These are phyloP conservation scores for Buphagus erythrorhynchus DNA, from an alignment of 2,797 vertebrate genomes.

Conservation along the genomic window DNA sequence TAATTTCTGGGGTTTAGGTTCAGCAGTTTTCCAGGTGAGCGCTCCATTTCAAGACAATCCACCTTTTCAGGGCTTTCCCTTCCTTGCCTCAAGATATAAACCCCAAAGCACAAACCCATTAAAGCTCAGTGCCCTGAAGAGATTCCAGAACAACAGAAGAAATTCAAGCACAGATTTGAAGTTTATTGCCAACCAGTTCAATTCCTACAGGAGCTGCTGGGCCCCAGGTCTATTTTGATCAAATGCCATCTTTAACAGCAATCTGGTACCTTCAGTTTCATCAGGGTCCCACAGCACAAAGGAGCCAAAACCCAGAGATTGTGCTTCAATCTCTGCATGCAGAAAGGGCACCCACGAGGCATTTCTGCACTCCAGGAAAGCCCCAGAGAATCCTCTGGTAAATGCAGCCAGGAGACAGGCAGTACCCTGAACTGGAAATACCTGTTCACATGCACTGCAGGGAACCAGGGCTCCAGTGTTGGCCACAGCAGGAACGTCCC, in stretches of 20 bases:
- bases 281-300: not conserved
- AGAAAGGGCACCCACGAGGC: not conserved
- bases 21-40: not conserved
- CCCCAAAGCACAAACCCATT: not conserved
- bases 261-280: not conserved
- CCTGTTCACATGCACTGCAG: fast-evolving
- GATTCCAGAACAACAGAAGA: not conserved
- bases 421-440: not conserved
- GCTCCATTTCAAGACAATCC: not conserved
- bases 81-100: not conserved
- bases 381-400: not conserved
- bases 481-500: fast-evolving
- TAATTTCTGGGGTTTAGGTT: not conserved
- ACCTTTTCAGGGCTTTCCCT: not conserved
- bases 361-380: not conserved
- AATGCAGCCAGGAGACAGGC: not conserved
- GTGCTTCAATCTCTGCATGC: not conserved
- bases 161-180: not conserved
- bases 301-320: not conserved
- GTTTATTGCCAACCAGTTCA: not conserved
- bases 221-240: no score
- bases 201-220: not conserved
- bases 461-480: not conserved
- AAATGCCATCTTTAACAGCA: not conserved
- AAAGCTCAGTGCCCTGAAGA: not conserved